Percentiles rank a stretch among this genome's conserved stretches.
Evolutionary conservation across 2,113 vertebrate genomes (phyloP).

Genomic region (Microcebus lehilahytsara): DNA sequence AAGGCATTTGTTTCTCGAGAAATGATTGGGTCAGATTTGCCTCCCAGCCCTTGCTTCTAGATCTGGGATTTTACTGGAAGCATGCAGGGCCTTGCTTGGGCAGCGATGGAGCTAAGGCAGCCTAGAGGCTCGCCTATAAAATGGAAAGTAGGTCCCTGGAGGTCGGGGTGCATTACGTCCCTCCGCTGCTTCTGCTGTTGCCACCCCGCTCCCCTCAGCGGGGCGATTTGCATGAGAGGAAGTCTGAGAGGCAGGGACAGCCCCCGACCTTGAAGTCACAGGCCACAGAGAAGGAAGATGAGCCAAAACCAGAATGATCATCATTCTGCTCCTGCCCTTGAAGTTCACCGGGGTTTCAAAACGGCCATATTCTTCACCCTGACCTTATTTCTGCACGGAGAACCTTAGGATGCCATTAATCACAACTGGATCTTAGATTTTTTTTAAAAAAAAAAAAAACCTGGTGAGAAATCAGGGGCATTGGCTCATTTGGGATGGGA

Average conservation of each 20-base stretch:
- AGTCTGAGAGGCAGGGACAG: constrained; percentile 81
- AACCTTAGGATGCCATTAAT: constrained; percentile 75
- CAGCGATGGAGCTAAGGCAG: accelerated
- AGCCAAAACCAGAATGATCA: constrained; percentile 79
- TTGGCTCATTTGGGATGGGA: constrained; percentile 47
- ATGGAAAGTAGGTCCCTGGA: constrained; percentile 69
- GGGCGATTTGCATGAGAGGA: constrained; percentile 84
- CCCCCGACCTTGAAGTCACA: constrained; percentile 82
- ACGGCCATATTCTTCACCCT: constrained; percentile 74
- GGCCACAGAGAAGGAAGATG: constrained; percentile 82
- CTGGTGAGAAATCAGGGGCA: constrained; percentile 58
- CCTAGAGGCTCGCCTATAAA: background rate
- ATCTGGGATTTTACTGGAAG: background rate
- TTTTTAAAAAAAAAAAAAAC: background rate
- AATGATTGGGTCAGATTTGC: accelerated
- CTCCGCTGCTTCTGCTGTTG: constrained; percentile 10
- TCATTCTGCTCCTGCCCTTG: constrained; percentile 69
- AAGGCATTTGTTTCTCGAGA: background rate
- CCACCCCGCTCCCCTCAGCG: constrained; percentile 8
- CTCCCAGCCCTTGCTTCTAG: background rate
- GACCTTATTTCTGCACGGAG: constrained; percentile 83
- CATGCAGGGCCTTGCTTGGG: background rate
- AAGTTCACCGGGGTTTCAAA: constrained; percentile 82
- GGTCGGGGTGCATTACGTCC: background rate
- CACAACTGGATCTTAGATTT: background rate